These are phyloP conservation scores for Nephotettix cincticeps DNA, from an alignment of 1,140 invertebrate genomes.

Conservation along the genomic window DNA sequence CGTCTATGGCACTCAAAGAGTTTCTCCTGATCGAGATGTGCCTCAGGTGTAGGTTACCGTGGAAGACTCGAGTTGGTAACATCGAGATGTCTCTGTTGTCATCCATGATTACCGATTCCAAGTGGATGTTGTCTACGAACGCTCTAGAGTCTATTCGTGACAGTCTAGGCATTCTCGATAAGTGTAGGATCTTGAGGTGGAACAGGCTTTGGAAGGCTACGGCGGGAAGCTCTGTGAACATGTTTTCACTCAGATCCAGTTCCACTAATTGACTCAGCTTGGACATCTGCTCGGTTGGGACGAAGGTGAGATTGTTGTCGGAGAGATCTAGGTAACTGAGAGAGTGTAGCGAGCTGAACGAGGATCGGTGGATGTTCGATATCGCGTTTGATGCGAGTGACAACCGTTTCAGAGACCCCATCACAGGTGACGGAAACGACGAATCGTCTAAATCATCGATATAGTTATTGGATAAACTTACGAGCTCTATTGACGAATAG, in stretches of 20 bases:
- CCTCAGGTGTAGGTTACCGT: conserved; percentile 70
- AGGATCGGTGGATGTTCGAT: conserved; percentile 61
- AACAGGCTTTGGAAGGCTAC: conserved; percentile 79
- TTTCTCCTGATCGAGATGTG: conserved; percentile 71
- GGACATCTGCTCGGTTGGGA: conserved; percentile 71
- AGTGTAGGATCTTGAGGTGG: conserved; percentile 68
- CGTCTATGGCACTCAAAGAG: conserved; percentile 67
- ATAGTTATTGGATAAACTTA: conserved; percentile 71
- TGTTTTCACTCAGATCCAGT: conserved; percentile 74
- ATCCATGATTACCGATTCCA: conserved; percentile 74
- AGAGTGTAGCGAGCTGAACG: conserved; percentile 66
- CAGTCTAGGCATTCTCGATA: conserved; percentile 54
- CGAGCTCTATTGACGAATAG: conserved; percentile 59
- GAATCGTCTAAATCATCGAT: conserved; percentile 65
- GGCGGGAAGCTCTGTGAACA: conserved; percentile 63
- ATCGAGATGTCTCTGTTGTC: conserved; percentile 68
- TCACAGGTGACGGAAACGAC: conserved; percentile 60
- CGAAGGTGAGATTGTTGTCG: conserved; percentile 75
- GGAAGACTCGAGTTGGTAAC: conserved; percentile 69
- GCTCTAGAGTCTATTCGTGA: conserved; percentile 53
- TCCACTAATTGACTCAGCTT: conserved; percentile 70
- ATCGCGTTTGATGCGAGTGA: conserved; percentile 72
- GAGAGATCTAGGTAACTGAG: conserved; percentile 73
- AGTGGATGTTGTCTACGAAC: conserved; percentile 80
- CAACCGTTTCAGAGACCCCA: conserved; percentile 60